Evolutionary conservation across 2,888 invertebrate species (phyloP), one percentile per base, ranked within the genome.

Genomic region (Xestia c-nigrum): DNA sequence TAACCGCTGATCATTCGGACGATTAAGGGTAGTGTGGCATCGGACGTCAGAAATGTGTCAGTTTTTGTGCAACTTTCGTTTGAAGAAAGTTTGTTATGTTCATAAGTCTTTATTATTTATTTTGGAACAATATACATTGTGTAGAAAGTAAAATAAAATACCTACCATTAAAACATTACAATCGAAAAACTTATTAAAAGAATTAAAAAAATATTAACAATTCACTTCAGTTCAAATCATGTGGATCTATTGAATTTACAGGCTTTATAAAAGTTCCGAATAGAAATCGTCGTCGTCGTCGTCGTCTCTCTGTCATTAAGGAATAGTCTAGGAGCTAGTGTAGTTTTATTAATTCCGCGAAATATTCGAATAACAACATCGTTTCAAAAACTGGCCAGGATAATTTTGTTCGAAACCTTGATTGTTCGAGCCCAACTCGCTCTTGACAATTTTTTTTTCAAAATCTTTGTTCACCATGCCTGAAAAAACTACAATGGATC

Each of bases 21-120:
- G 80, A 85, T 83, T 80, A 77, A 80, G 78, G 74, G 47, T 52
- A 86, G 69, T 84, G 73, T 76, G 59, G 64, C 83, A 70, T 55
- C 72, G 5, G 38, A 24, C 19, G 19, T 52, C 65, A 52, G 55
- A 80, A 64, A n/a, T 69, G 31, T 43, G 31, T 43, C 10, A 21
- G n/a, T 47, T 47, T 31, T 65, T 43, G 14, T 67, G 14, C 4
- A n/a, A 14, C n/a, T 64, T 64, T 43, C 24, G 43, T 3, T n/a
- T 52, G 21, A 14, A 52, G 40, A 21, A 52, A 10, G 24, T 52
- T 67, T 0, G 3, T 43, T 52, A 59, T 0, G 31, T 59, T 24
- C 31, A 1, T 31, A 31, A 31, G 31, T 31, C 31, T 31, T 31
- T 31, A 31, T 31, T 31, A 31, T 31, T 31, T 31, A 31, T 31